These are phyloP conservation scores for Dendrolimus punctatus DNA, from an alignment of 1,140 invertebrate species.

Conservation along the genomic window DNA sequence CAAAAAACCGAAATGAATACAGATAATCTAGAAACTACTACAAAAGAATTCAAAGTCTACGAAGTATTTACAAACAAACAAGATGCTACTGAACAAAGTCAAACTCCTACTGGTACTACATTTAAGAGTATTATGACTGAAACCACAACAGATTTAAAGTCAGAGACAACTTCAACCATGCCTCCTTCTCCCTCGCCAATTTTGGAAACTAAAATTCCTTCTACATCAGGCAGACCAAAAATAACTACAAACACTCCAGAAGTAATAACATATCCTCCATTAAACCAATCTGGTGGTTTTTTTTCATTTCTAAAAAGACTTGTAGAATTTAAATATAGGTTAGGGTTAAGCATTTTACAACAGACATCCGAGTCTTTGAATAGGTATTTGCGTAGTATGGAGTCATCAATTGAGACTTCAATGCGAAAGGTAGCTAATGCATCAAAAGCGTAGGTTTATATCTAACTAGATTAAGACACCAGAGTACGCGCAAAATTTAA, in stretches of 20 bases:
- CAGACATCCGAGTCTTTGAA: constrained; percentile 60
- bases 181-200: constrained; percentile 29
- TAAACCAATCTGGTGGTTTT: constrained; percentile 40
- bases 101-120: constrained; percentile 19
- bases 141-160: constrained; percentile 49
- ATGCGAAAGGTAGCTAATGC: constrained; percentile 38
- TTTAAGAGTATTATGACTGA: constrained; percentile 44
- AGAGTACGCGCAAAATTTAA: not conserved
- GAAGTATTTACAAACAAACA: constrained; percentile 44
- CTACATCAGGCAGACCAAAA: constrained; percentile 23
- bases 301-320: constrained; percentile 60
- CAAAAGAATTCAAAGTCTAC: constrained; percentile 54
- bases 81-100: not conserved
- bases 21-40: constrained; percentile 43
- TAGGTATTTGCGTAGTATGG: constrained; percentile 57
- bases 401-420: constrained; percentile 44
- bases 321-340: constrained; percentile 64
- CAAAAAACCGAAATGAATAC: constrained; percentile 29
- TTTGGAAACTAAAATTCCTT: constrained; percentile 4
- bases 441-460: constrained; percentile 17
- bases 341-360: constrained; percentile 64
- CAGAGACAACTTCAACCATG: constrained; percentile 42
- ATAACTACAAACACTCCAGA: constrained; percentile 37
- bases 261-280: constrained; percentile 51
- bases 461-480: not conserved